A percentile compares a stretch with the other conserved stretches of the same genome.
Evolutionary conservation across 64 coral and sea anemone genomes (phyloP).

Genomic region (Montipora efflorescens): DNA sequence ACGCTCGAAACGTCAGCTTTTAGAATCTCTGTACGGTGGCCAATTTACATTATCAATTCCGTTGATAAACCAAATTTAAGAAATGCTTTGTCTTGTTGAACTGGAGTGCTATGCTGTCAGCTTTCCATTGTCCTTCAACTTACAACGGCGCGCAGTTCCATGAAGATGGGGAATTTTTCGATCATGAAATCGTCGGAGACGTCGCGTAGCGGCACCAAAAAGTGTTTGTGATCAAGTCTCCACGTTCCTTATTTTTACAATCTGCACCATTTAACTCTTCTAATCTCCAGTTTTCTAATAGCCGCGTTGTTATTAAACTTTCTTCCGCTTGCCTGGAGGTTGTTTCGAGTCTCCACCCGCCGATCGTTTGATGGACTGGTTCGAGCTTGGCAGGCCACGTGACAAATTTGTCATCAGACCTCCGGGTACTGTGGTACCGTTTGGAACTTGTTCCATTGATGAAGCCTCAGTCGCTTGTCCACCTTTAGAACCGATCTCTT

Average conservation of each 20-base stretch:
- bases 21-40: too few relatives aligned
- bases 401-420: background rate
- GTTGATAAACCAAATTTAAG: too few relatives aligned
- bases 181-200: too few relatives aligned
- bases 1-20: too few relatives aligned
- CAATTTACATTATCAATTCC: too few relatives aligned
- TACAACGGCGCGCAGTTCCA: too few relatives aligned
- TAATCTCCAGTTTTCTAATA: background rate
- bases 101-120: too few relatives aligned
- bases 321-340: constrained; percentile 62
- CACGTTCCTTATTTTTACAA: background rate
- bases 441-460: constrained; percentile 1
- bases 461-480: background rate
- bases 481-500: constrained; percentile 8
- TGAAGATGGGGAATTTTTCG: too few relatives aligned
- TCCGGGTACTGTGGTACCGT: constrained; percentile 1
- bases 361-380: constrained; percentile 26
- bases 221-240: background rate
- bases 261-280: background rate
- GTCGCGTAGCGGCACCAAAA: too few relatives aligned
- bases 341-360: constrained; percentile 15
- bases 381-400: constrained; percentile 11
- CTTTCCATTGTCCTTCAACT: too few relatives aligned
- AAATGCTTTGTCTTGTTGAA: too few relatives aligned
- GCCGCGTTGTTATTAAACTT: background rate